phyloP scores from a whole-genome alignment of 2,797 vertebrate genomes.

The Schizopygopsis malacanthus region DNA sequence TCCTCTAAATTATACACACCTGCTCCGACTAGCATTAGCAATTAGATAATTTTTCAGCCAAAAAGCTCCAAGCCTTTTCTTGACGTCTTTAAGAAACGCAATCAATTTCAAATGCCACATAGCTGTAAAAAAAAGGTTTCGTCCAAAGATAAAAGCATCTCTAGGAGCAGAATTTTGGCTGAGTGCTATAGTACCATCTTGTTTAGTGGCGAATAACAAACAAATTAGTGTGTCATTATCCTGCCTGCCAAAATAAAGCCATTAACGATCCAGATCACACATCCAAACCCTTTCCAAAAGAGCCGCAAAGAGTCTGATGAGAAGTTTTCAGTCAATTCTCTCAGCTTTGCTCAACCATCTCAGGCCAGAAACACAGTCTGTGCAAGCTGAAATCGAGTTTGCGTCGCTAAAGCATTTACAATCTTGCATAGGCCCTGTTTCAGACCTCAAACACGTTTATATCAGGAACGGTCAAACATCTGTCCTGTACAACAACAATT shows the following conservation, averaged over 20 bases:
- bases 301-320: neutral
- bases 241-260: constrained; percentile 38
- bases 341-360: neutral
- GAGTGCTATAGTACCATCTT: constrained; percentile 40
- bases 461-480: neutral
- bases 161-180: constrained; percentile 35
- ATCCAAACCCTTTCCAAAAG: constrained; percentile 5
- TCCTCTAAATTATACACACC: neutral
- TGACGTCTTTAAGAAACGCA: neutral
- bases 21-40: neutral
- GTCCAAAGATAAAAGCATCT: neutral
- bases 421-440: neutral
- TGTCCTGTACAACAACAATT: neutral
- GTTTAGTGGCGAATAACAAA: constrained; percentile 33
- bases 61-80: neutral
- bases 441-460: neutral
- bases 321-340: neutral
- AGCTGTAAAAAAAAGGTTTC: neutral
- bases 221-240: constrained; percentile 32
- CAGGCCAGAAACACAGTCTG: constrained; percentile 5
- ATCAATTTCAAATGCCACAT: neutral
- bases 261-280: constrained; percentile 35
- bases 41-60: neutral
- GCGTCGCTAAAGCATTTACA: neutral
- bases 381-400: neutral